phyloP scores from a whole-genome alignment of 1,140 invertebrate genomes.

The Ectropis grisescens region DNA sequence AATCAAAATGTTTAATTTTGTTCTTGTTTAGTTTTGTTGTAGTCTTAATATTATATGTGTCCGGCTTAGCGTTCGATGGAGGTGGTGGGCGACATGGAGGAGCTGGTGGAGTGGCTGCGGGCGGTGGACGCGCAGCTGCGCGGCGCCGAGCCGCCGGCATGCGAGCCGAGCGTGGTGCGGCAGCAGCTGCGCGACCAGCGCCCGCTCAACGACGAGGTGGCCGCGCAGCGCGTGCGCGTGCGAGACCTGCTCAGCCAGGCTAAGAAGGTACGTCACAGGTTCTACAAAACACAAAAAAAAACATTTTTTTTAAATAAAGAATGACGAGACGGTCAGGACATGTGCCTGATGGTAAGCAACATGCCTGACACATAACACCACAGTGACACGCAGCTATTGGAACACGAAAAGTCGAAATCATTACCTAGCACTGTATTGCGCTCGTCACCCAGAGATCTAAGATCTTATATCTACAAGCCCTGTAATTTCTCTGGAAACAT shows the following conservation, averaged over 20 bases:
- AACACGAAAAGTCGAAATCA: too few species aligned
- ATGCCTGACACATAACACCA: too few species aligned
- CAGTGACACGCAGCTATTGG: too few species aligned
- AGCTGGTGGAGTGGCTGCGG: constrained; percentile 95
- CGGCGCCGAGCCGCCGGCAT: constrained; percentile 90
- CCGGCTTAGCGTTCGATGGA: constrained; percentile 82
- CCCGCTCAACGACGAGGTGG: constrained; percentile 95
- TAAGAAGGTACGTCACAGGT: constrained; percentile 76
- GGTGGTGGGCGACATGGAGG: constrained; percentile 95
- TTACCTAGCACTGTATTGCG: too few species aligned
- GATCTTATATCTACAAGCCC: too few species aligned
- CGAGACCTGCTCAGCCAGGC: constrained; percentile 92
- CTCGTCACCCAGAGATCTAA: too few species aligned
- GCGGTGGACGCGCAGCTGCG: constrained; percentile 88
- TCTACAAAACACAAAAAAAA: too few species aligned
- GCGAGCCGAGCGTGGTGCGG: constrained; percentile 89
- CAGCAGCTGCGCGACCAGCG: constrained; percentile 95
- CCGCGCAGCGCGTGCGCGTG: constrained; percentile 90
- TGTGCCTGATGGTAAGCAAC: too few species aligned
- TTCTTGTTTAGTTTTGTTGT: constrained; percentile 1
- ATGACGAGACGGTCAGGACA: too few species aligned
- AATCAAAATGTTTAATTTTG: too few species aligned
- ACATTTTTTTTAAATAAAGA: too few species aligned
- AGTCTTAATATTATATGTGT: not conserved
- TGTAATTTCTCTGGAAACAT: too few species aligned